These are phyloP conservation scores for Choloepus hoffmanni DNA, from an alignment of 2,113 vertebrate genomes.

Conservation along the genomic window DNA sequence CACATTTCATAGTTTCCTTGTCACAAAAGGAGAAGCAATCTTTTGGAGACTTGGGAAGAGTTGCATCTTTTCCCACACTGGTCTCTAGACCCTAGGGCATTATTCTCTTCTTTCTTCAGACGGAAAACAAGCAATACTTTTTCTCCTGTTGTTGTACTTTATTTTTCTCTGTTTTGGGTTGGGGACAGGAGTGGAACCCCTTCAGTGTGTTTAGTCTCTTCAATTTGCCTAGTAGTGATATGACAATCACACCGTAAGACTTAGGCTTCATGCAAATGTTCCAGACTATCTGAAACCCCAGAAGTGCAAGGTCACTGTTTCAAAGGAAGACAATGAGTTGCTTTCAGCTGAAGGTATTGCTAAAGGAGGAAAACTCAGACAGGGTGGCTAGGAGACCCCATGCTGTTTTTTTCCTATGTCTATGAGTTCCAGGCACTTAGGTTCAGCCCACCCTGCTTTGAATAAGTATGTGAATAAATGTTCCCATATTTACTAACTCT, in stretches of 20 bases:
- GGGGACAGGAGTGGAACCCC: not conserved
- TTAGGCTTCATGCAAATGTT: not conserved
- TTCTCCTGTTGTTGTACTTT: not conserved
- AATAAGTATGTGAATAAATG: not conserved
- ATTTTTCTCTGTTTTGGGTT: not conserved
- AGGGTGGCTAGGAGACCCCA: not conserved
- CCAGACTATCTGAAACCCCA: not conserved
- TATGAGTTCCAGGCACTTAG: not conserved
- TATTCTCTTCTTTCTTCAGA: not conserved
- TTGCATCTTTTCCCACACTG: not conserved
- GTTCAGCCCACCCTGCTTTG: not conserved
- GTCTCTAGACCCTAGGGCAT: not conserved
- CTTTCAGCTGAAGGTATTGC: not conserved
- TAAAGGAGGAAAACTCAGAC: not conserved
- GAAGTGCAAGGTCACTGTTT: not conserved
- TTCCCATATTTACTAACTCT: not conserved
- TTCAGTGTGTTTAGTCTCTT: not conserved
- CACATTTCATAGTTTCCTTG: no score
- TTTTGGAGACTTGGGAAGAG: no score
- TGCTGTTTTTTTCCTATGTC: not conserved
- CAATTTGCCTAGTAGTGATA: not conserved
- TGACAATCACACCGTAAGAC: not conserved
- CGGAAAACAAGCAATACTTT: not conserved
- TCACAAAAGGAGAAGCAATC: no score
- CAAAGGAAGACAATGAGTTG: not conserved